Evolutionary conservation across 2,113 vertebrate species (phyloP), one percentile per base, ranked within the genome.

Genomic region (Stigmatopora argus): DNA sequence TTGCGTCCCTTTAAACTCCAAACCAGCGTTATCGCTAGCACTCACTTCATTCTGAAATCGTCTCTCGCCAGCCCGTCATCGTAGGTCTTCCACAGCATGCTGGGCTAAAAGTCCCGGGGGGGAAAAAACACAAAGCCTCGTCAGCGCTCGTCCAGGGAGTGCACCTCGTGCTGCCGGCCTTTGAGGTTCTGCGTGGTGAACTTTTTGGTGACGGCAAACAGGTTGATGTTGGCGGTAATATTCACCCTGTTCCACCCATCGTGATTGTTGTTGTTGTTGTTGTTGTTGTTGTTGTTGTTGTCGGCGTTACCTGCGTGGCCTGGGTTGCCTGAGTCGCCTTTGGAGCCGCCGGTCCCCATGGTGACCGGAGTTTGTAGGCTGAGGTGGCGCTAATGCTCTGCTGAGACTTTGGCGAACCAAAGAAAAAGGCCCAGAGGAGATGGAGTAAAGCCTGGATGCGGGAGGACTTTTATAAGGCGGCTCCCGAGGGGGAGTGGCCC

Each of bases 1-100:
- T n/a, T n/a, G n/a, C n/a, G n/a, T n/a, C n/a, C n/a, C n/a, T n/a
- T n/a, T n/a, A n/a, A n/a, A n/a, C n/a, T n/a, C n/a, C n/a, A n/a
- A n/a, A n/a, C n/a, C n/a, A n/a, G n/a, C n/a, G n/a, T 2, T 10
- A 19, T 26, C 26, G 26, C 13, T 31, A 56, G 15, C 31, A 58
- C 56, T 58, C 56, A 94, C 94, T 94, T 95, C 78, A 92, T 18
- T 78, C 78, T 89, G 90, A 95, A 95, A 87, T 95, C 94, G 38
- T 94, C 92, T 6, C 89, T 89, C 7, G 94, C 93, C 80, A 95
- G 69, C 47, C 90, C 90, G 74, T 92, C 91, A 1, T 95, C 94
- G 76, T 94, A 93, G 1, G 92, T 90, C 82, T 93, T n/a, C n/a
- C n/a, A 91, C 67, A 95, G 69, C 64, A 92, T 47, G 1, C 21